These are phyloP conservation scores for Calameuta pallipes DNA, from an alignment of 2,888 invertebrate species.

Conservation along the genomic window DNA sequence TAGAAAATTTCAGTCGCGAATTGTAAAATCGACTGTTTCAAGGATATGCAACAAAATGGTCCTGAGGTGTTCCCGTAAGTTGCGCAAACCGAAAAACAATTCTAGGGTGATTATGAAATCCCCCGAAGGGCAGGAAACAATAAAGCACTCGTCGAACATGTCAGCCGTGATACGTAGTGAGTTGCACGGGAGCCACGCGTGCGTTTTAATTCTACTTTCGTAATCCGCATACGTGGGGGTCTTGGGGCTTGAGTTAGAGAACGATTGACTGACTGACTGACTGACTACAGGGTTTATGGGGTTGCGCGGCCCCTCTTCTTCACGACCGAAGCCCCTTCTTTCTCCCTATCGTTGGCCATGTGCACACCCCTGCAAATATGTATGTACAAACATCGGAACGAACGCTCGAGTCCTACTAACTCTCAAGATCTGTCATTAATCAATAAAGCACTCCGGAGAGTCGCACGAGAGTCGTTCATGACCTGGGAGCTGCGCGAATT, in stretches of 20 bases:
- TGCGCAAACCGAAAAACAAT: conserved; percentile 39
- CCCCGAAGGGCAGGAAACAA: conserved; percentile 40
- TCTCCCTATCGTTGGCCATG: conserved; percentile 15
- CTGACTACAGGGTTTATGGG: conserved; percentile 40
- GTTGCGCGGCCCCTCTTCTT: conserved; percentile 15
- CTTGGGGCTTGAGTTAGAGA: conserved; percentile 30
- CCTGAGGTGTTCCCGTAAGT: neutral
- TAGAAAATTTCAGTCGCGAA: neutral
- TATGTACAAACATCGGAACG: conserved; percentile 36
- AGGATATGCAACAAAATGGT: neutral
- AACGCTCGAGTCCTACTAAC: conserved; percentile 20
- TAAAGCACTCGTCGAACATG: conserved; percentile 33
- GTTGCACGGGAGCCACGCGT: conserved; percentile 32
- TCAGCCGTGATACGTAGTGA: conserved; percentile 31
- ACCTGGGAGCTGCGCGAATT: neutral
- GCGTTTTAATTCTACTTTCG: conserved; percentile 54
- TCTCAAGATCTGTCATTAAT: conserved; percentile 28
- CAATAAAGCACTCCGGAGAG: conserved; percentile 25
- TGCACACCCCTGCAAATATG: conserved; percentile 37
- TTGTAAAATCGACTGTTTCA: neutral
- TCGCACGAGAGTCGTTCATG: neutral
- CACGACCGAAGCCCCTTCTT: conserved; percentile 1
- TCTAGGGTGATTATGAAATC: conserved; percentile 45
- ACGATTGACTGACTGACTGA: conserved; percentile 57
- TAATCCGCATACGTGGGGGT: conserved; percentile 29